A percentile compares a stretch with the other conserved stretches of the same genome.
phyloP scores from a whole-genome alignment of 2,797 vertebrate species.

The Telmatherina bonti region DNA sequence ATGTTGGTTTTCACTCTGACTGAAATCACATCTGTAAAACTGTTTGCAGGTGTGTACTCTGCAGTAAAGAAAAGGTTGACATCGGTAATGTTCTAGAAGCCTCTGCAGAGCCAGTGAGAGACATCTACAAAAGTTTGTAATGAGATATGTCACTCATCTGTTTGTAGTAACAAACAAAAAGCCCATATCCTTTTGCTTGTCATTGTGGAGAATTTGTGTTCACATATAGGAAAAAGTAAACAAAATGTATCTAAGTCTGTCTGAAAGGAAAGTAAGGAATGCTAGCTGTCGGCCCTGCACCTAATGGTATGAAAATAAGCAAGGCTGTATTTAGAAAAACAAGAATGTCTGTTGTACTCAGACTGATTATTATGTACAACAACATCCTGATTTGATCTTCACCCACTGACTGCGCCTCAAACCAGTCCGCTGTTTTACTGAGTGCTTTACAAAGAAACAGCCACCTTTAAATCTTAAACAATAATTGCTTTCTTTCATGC shows the following conservation, averaged over 20 bases:
- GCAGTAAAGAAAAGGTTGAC: neutral
- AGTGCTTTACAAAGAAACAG: conserved; percentile 45
- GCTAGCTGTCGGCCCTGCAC: neutral
- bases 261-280: neutral
- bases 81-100: neutral
- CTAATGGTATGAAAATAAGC: neutral
- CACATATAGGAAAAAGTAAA: neutral
- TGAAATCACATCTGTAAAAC: neutral
- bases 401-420: conserved; percentile 28
- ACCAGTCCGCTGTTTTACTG: conserved; percentile 38
- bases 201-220: neutral
- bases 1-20: neutral
- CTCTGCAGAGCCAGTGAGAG: neutral
- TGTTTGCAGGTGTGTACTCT: neutral
- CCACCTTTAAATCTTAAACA: conserved; percentile 44
- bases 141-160: neutral
- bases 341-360: conserved; percentile 16
- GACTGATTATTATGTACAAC: conserved; percentile 32
- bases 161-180: neutral
- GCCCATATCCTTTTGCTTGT: neutral
- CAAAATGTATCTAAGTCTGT: neutral
- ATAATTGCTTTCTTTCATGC: conserved; percentile 65
- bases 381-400: conserved; percentile 53
- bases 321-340: conserved; percentile 8
- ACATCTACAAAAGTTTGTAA: neutral